These are phyloP conservation scores for Nixonia krombeini DNA, from an alignment of 1,140 invertebrate genomes.

Conservation along the genomic window DNA sequence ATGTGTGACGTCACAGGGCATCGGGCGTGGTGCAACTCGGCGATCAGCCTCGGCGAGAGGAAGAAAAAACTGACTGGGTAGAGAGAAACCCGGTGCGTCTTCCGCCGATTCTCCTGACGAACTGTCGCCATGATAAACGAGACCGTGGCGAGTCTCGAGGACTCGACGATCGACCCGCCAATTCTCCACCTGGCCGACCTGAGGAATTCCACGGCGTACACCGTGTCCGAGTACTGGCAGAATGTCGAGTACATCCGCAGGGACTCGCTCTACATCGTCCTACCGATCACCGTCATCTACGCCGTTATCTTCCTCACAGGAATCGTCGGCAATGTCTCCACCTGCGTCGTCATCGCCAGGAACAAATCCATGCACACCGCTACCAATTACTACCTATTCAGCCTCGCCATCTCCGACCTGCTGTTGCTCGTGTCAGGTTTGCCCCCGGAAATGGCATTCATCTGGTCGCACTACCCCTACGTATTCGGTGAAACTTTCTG, in stretches of 20 bases:
- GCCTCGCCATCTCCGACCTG: conserved; percentile 93
- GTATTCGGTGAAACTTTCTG: conserved; percentile 90
- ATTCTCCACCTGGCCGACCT: not conserved
- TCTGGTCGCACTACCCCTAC: conserved; percentile 91
- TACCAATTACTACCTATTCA: conserved; percentile 94
- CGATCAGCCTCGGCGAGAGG: too few relatives aligned
- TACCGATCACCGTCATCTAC: conserved; percentile 87
- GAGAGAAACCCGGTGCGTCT: too few relatives aligned
- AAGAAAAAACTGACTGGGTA: too few relatives aligned
- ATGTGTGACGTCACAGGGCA: too few relatives aligned
- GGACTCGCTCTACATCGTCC: conserved; percentile 80
- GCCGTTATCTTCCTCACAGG: conserved; percentile 87
- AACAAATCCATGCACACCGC: conserved; percentile 93
- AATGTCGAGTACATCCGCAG: conserved; percentile 55
- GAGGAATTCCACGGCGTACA: conserved; percentile 44
- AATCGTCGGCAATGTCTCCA: conserved; percentile 91
- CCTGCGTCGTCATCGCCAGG: conserved; percentile 90
- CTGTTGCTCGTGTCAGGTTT: conserved; percentile 85
- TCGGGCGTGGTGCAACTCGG: too few relatives aligned
- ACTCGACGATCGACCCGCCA: not conserved
- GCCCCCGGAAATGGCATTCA: conserved; percentile 87
- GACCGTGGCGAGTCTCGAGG: not conserved
- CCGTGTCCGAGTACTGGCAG: conserved; percentile 6
- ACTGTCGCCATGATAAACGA: conserved; percentile 10
- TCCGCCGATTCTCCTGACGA: too few relatives aligned